Conservation (phyloP, 2,888 invertebrate genomes). For the Protophormia terraenovae region DNA sequence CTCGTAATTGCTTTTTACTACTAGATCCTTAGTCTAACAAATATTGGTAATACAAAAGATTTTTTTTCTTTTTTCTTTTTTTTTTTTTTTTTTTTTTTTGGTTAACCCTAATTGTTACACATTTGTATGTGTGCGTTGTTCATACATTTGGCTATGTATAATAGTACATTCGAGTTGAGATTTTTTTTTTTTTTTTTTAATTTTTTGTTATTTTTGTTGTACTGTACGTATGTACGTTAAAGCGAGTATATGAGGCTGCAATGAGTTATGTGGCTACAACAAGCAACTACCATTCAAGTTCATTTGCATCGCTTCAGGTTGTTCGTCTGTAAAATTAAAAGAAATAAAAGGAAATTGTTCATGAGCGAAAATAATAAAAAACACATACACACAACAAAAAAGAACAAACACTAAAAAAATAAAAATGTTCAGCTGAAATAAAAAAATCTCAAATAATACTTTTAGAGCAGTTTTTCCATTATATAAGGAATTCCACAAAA, state of each 20-base stretch:
- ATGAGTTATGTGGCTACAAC: constrained; percentile 58
- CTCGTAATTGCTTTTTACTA: too few relatives aligned
- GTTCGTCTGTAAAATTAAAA: constrained; percentile 66
- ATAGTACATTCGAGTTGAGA: not conserved
- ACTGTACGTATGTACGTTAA: not conserved
- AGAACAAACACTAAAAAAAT: not conserved
- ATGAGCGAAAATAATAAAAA: constrained; percentile 46
- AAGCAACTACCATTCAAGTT: constrained; percentile 68
- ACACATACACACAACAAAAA: constrained; percentile 11
- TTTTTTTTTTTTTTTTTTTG: not conserved
- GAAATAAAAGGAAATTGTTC: constrained; percentile 65
- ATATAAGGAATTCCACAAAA: constrained; percentile 22
- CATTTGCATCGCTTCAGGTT: constrained; percentile 66
- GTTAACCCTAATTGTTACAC: not conserved
- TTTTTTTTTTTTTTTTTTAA: not conserved
- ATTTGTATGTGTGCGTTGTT: not conserved
- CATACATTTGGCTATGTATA: not conserved
- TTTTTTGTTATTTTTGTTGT: not conserved
- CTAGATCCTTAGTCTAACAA: too few relatives aligned
- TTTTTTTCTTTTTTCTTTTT: too few relatives aligned
- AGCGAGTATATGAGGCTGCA: constrained; percentile 44
- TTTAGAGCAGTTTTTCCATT: not conserved
- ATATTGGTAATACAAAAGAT: too few relatives aligned
- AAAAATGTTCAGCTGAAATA: not conserved
- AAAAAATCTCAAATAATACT: constrained; percentile 15